Percentiles rank a stretch among this genome's conserved stretches.
phyloP scores from a whole-genome alignment of 2,797 vertebrate genomes.

The Varecia variegata region DNA sequence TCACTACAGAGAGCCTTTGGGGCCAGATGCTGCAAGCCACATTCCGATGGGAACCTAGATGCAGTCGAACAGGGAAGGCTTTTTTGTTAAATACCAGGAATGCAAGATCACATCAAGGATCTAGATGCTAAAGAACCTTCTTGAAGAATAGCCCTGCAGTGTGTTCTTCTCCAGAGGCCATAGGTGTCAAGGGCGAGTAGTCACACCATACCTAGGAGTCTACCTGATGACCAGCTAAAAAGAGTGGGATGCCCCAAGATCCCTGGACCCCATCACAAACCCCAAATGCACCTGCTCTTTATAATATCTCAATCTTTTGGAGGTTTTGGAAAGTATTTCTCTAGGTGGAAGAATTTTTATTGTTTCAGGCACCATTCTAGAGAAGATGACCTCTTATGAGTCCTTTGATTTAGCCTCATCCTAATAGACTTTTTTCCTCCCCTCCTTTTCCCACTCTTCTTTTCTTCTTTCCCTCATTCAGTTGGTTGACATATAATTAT shows the following conservation, averaged over 20 bases:
- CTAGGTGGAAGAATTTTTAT: not conserved
- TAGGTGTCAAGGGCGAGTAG: not conserved
- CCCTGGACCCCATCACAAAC: not conserved
- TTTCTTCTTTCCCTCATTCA: not conserved
- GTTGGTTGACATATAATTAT: not conserved
- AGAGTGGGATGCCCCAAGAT: not conserved
- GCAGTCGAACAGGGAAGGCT: not conserved
- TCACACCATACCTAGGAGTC: not conserved
- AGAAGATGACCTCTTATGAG: not conserved
- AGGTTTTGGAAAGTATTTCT: not conserved
- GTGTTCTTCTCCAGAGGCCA: not conserved
- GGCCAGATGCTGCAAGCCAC: not conserved
- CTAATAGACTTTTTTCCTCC: not conserved
- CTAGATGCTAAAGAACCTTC: not conserved
- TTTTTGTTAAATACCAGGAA: not conserved
- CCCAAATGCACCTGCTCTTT: not conserved
- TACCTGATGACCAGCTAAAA: not conserved
- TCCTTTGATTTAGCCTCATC: not conserved
- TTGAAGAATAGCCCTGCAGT: not conserved
- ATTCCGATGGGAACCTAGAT: not conserved
- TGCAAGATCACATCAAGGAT: not conserved
- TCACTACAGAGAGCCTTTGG: conserved; percentile 38
- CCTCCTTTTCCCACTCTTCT: not conserved
- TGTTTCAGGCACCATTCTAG: not conserved
- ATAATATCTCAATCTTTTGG: not conserved